Percentiles rank a stretch among this genome's conserved stretches.
Conservation (phyloP, 2,113 vertebrate species). For the Arizona elegans region DNA sequence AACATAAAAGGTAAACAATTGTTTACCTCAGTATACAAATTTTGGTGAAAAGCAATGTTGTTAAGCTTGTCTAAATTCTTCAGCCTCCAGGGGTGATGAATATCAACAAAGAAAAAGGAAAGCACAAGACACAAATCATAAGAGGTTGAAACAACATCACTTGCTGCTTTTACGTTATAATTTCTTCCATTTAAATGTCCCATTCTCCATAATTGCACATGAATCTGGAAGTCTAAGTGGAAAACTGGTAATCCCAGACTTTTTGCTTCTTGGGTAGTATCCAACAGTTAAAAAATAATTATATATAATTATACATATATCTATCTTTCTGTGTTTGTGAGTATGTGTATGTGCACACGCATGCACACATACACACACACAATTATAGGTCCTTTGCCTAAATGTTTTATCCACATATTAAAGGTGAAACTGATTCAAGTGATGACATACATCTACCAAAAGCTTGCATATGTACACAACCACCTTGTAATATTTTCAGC, state of each 20-base stretch:
- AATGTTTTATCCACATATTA: conserved; percentile 61
- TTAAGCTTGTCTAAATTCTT: conserved; percentile 91
- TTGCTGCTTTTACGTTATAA: conserved; percentile 62
- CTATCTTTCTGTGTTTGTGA: conserved; percentile 19
- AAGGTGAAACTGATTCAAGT: conserved; percentile 66
- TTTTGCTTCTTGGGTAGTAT: conserved; percentile 68
- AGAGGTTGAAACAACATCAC: conserved; percentile 62
- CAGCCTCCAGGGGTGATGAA: conserved; percentile 83
- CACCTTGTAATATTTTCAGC: conserved; percentile 55
- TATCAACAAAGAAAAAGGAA: conserved; percentile 74
- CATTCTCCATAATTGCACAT: conserved; percentile 64
- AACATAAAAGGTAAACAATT: conserved; percentile 71
- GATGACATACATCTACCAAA: conserved; percentile 65
- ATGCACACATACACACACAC: conserved; percentile 44
- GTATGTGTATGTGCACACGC: not conserved
- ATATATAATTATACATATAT: conserved; percentile 55
- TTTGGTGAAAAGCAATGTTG: conserved; percentile 78
- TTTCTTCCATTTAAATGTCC: conserved; percentile 58
- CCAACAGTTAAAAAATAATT: conserved; percentile 66
- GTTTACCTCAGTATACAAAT: conserved; percentile 72
- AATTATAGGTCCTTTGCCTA: conserved; percentile 62
- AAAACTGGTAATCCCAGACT: conserved; percentile 54
- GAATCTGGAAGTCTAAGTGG: conserved; percentile 60
- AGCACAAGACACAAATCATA: conserved; percentile 66
- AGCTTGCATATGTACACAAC: conserved; percentile 69